Evolutionary conservation across 2,113 vertebrate genomes (phyloP).

Genomic region (Passer montanus): DNA sequence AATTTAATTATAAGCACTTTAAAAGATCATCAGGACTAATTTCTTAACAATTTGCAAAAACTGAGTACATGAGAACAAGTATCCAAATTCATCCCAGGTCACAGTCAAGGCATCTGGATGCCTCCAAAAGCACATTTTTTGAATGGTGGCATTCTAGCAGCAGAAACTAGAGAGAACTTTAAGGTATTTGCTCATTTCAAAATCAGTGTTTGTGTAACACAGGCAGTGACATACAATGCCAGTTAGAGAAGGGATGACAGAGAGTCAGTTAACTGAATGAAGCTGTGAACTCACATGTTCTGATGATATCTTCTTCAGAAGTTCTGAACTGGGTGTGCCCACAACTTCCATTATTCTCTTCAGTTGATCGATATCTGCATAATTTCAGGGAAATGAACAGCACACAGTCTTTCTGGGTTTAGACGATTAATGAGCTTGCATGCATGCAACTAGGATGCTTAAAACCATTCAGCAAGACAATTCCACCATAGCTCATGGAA

Average conservation of each 20-base stretch:
- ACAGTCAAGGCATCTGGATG: neutral
- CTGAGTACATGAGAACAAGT: neutral
- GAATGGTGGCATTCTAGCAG: neutral
- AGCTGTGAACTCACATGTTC: slow-evolving; percentile 84
- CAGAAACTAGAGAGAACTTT: neutral
- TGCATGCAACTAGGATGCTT: neutral
- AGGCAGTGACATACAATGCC: neutral
- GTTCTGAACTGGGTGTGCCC: slow-evolving; percentile 91
- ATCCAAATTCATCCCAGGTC: neutral
- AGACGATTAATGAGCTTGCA: neutral
- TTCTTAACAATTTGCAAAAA: neutral
- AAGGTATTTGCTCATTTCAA: neutral
- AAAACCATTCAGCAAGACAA: neutral
- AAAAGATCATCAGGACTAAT: neutral
- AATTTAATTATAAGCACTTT: neutral
- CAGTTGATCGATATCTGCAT: slow-evolving; percentile 92
- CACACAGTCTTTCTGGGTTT: neutral
- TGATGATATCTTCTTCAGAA: slow-evolving; percentile 95
- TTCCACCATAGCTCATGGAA: neutral
- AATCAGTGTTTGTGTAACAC: neutral
- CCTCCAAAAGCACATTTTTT: neutral
- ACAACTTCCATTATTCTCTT: slow-evolving; percentile 99
- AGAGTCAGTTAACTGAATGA: neutral
- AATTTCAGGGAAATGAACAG: slow-evolving; percentile 73
- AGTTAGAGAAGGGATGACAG: neutral